Base-by-base conservation (phyloP, 2,113 vertebrate species). In the Oophaga pumilio region DNA sequence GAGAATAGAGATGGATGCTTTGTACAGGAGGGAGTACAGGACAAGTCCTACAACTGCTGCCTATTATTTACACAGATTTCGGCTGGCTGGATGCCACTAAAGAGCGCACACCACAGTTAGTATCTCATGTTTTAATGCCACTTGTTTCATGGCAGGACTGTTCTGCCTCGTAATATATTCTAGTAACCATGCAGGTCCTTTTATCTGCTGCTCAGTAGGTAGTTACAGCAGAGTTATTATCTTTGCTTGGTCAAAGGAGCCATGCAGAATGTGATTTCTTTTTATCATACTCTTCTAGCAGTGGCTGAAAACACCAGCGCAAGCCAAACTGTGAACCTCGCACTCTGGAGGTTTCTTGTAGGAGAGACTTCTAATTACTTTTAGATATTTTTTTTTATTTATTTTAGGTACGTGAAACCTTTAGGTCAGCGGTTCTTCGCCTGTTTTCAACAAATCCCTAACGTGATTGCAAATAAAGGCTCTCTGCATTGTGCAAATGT, bases 201-300 rank as follows among this genome's bases (percentile, higher is more conserved):
- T 87, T 87, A 87, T 87, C 85, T 81, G 85, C 17, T 81, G 76
- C 85, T 86, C 85, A 79, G 85, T 86, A 86, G 85, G 85, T 79
- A 78, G 85, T 86, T 86, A 86, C 85, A 78, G 60, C 79, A 68
- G 74, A 87, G 85, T 87, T 87, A 87, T 80, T 87, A 81, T 87
- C 76, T 80, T 79, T 81, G 49, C 76, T 76, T 80, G 85, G 85
- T 87, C 76, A 87, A 81, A 87, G 66, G 76, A 86, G 59, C 74
- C 74, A 56, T 78, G 74, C 85, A 68, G 74, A 86, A 86, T 79
- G 24, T 56, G 85, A 78, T 86, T 76, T 79, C 74, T 53, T 86
- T 86, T 86, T 68, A 86, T 86, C 76, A 28, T 78, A 79, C 76
- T 50, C 49, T 86, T 64, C 17, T 33, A 86, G 59, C 73, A 68